Base-by-base conservation (phyloP, 2,113 vertebrate genomes). In the Falco punctatus region DNA sequence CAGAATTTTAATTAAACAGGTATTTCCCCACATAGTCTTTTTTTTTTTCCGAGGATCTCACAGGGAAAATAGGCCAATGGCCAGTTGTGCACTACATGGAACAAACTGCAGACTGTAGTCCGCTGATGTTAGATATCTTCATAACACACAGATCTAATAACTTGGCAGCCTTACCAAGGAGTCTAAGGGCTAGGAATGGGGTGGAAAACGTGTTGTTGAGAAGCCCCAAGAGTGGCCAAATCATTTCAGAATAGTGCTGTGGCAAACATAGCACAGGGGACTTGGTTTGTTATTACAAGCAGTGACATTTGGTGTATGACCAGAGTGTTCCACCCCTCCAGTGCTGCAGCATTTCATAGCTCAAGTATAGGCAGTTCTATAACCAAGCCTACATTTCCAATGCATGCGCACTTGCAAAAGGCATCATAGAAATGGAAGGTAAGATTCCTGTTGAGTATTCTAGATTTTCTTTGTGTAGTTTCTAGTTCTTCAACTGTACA, bases 211-310 rank as follows among this genome's bases (percentile, higher is more conserved):
- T 11, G 6, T 28, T 91, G 27, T 69, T 77, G 51, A 70, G 77
- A 82, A 91, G 67, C 11, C 26, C 28, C 20, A 23, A 10, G n/a
- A 73, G 54, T 12, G 13, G 79, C 40, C 61, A 44, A 48, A 59
- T 67, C 19, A 38, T 71, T 80, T 80, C 83, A 72, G 58, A 55
- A 72, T 42, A 52, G 66, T 80, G 46, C 61, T 71, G 35, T 40
- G 61, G 61, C 51, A 89, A 55, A n/a, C 0, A 4, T 24, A 62
- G 64, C 24, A 24, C 21, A 6, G 54, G 49, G 44, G 28, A 6
- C 27, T 82, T 48, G 33, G 59, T 84, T 33, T 0, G 0, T 42
- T 85, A 19, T 48, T 58, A 21, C 0, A 1, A n/a, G 72, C 0
- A 4, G 49, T 81, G 77, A 52, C 7, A 32, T 19, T 71, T 79